Base-by-base conservation (phyloP, 2,888 invertebrate genomes). In the Fragum sueziense region DNA sequence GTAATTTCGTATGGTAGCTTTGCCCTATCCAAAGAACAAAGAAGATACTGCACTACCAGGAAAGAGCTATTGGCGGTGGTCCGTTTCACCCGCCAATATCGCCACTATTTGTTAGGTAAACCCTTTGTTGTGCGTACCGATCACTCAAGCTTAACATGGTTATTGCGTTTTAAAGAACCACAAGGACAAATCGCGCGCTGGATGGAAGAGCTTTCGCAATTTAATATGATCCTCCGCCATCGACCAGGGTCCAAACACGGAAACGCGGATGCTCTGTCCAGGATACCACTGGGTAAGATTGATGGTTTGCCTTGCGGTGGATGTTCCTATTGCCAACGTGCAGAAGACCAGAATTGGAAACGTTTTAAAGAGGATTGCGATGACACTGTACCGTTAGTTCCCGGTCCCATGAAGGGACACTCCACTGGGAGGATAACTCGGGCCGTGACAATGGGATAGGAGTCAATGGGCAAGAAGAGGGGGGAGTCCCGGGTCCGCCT, bases 1-100 rank as follows among this genome's bases (percentile, higher is more conserved):
- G 81, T 85, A 2, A 79, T 84, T 47, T 41, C 68, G 2, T 84
- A 80, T 41, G 71, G 68, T 14, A 71, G 70, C 37, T 67, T 52
- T n/a, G n/a, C 73, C 4, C 27, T 86, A n/a, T 37, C 74, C 1
- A 29, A 22, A 25, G 73, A 70, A 25, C 80, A 86, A 29, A n/a
- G 52, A 9, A 25, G 68, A 14, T 84, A 80, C 61, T 80, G 78
- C 33, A 71, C 71, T 6, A 59, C 57, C 3, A 20, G 57, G 4
- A 59, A 59, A 59, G 57, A 59, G 29, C 57, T 59, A 7, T 17
- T 76, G n/a, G 76, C 71, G 2, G 68, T 76, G 0, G 41, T 71
- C 0, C 4, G 65, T 29, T 76, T 76, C 27, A 76, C 76, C 6
- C n/a, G 72, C 0, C 72, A 76, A 37, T 76, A 68, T 25, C 17